A percentile compares a stretch with the other conserved stretches of the same genome.
phyloP scores from a whole-genome alignment of 2,888 invertebrate species.

The Silvanus unidentatus region DNA sequence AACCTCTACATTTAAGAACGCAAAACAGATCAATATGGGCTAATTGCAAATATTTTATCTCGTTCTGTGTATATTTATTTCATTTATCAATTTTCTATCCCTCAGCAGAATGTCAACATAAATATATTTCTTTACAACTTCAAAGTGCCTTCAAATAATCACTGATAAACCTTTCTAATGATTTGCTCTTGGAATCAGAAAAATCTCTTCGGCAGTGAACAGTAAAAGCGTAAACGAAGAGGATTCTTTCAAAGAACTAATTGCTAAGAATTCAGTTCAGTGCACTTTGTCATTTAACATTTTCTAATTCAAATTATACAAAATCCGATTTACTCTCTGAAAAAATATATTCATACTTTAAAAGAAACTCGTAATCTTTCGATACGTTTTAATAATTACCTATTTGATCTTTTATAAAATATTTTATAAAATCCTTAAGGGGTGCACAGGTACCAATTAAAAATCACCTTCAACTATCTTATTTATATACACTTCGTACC shows the following conservation, averaged over 20 bases:
- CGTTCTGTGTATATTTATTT: background rate
- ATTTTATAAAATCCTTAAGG: conserved; percentile 2
- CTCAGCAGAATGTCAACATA: conserved; percentile 1
- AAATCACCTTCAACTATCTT: too few species aligned
- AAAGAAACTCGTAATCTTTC: conserved; percentile 39
- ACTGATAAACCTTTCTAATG: conserved; percentile 48
- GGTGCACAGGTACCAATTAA: too few species aligned
- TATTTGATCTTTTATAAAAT: conserved; percentile 33
- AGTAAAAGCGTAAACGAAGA: conserved; percentile 39
- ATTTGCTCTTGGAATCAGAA: conserved; percentile 43
- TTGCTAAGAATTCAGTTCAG: conserved; percentile 47
- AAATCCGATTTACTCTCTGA: conserved; percentile 41
- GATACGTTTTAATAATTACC: conserved; percentile 42
- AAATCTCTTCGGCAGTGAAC: conserved; percentile 37
- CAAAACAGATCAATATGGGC: background rate
- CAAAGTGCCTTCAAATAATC: conserved; percentile 42
- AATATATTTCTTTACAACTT: conserved; percentile 37
- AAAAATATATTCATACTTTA: conserved; percentile 39
- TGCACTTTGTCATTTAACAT: conserved; percentile 41
- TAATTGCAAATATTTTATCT: background rate
- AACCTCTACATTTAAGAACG: too few species aligned
- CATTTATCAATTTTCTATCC: too few species aligned
- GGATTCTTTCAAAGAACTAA: conserved; percentile 46
- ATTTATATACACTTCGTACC: too few species aligned
- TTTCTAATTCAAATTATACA: conserved; percentile 38